phyloP scores from a whole-genome alignment of 2,888 invertebrate genomes.

The Hoplodrina ambigua region DNA sequence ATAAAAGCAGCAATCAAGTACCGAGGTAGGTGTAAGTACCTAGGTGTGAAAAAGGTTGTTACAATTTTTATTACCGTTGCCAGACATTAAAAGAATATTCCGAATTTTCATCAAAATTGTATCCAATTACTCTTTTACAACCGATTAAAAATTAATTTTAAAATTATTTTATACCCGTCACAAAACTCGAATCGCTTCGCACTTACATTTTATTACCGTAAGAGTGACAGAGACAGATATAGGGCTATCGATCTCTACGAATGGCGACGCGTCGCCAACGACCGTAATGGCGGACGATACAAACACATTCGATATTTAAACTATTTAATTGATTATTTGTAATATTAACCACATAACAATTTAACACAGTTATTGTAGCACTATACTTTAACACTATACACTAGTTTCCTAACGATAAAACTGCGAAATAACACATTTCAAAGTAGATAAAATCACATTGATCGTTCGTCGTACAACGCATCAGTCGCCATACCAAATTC shows the following conservation, averaged over 20 bases:
- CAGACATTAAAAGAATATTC: conserved; percentile 31
- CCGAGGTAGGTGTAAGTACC: no score
- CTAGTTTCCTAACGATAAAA: conserved; percentile 54
- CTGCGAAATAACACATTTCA: conserved; percentile 69
- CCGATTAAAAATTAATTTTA: conserved; percentile 56
- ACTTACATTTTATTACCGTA: conserved; percentile 71
- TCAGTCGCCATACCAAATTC: conserved; percentile 88
- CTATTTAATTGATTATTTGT: conserved; percentile 72
- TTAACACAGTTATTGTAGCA: conserved; percentile 57
- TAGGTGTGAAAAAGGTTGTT: conserved; percentile 32
- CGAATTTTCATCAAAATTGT: conserved; percentile 36
- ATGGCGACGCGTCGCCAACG: conserved; percentile 68
- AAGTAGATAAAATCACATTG: conserved; percentile 80
- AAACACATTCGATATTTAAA: conserved; percentile 74
- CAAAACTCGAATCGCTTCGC: conserved; percentile 68
- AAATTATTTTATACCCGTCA: conserved; percentile 56
- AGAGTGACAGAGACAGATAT: conserved; percentile 79
- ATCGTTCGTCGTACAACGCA: conserved; percentile 82
- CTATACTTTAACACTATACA: conserved; percentile 62
- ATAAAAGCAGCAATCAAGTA: conserved; percentile 19
- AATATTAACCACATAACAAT: conserved; percentile 59
- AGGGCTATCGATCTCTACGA: conserved; percentile 77
- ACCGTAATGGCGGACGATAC: conserved; percentile 81
- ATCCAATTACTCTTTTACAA: conserved; percentile 32
- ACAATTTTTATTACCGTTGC: conserved; percentile 44